Evolutionary conservation across 1,140 invertebrate species (phyloP), one percentile per base, ranked within the genome.

Genomic region (Drusus annulatus): DNA sequence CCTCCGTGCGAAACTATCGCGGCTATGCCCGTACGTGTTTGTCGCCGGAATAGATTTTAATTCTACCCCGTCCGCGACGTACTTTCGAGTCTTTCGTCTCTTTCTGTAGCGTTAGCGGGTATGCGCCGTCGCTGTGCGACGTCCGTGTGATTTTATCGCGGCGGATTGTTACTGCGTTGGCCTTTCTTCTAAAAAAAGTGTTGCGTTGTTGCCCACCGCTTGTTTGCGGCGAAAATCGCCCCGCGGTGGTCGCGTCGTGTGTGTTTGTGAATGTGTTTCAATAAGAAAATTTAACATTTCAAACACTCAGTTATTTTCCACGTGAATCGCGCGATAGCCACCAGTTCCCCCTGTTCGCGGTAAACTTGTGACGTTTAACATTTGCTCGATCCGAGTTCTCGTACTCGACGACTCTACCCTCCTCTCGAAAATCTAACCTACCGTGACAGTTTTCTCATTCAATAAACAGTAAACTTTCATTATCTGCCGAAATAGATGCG

Each of bases 121-220:
- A 13, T n/a, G 73, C 73, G 73, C 45, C 45, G 45, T 51, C 84
- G 19, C 84, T 87, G 76, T 80, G 65, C 5, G 84, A 85, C 56
- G 85, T 86, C 13, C 85, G 84, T 75, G 86, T 86, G 8, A n/a
- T 81, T 87, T 84, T 87, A n/a, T n/a, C 17, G 56, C 58, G 71
- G 52, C 23, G 19, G 68, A 51, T 54, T 63, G 36, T 62, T 79
- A 74, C 62, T 58, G 68, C 60, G 68, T 75, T 74, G 68, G 78
- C 71, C 78, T 73, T 73, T 74, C 71, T 79, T 79, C 68, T 78
- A 6, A 28, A 54, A 69, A 52, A 79, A 79, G 54, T 63, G 63
- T 79, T 71, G 63, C 63, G 68, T 69, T 65, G 63, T 79, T 79
- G 77, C 50, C 68, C 54, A 28, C 45, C 52, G 71, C 71, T 75